Base-by-base conservation (phyloP, 1,140 invertebrate genomes). In the Meteorus sp. region DNA sequence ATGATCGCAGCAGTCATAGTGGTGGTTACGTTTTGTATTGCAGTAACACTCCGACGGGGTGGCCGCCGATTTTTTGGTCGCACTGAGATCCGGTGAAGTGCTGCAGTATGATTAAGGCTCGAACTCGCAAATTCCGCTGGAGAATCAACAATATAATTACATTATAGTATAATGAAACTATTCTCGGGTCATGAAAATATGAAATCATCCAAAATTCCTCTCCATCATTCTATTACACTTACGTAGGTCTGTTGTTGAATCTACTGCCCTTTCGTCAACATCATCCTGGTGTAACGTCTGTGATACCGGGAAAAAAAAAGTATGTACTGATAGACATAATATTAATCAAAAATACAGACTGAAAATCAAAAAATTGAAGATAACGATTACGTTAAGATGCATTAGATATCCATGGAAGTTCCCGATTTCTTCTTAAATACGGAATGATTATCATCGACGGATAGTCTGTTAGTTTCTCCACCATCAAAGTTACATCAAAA, bases 191-290 rank as follows among this genome's bases (percentile, higher is more conserved):
- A n/a, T n/a, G n/a, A n/a, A n/a, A n/a, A n/a, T n/a, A n/a, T n/a
- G n/a, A n/a, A n/a, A n/a, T n/a, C n/a, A n/a, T n/a, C n/a, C n/a
- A n/a, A n/a, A n/a, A n/a, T n/a, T n/a, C n/a, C n/a, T n/a, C n/a
- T n/a, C n/a, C n/a, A n/a, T n/a, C n/a, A n/a, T n/a, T n/a, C n/a
- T n/a, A n/a, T n/a, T n/a, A n/a, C n/a, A 74, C 78, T 73, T 73
- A 79, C 78, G 78, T 67, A 80, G 77, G 63, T 79, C 76, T 66
- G 76, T 74, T 56, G 78, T 79, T 44, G 69, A 51, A 33, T 67
- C 54, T 9, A 68, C 54, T 59, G 61, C 62, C 20, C 64, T 62
- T 37, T 64, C 65, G 33, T 79, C 76, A 20, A 43, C 17, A 31
- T 51, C 50, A 47, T 73, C 72, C 55, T 70, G 69, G 20, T 68